Conservation (phyloP, 2,113 vertebrate species). For the Microcebus jonahi region DNA sequence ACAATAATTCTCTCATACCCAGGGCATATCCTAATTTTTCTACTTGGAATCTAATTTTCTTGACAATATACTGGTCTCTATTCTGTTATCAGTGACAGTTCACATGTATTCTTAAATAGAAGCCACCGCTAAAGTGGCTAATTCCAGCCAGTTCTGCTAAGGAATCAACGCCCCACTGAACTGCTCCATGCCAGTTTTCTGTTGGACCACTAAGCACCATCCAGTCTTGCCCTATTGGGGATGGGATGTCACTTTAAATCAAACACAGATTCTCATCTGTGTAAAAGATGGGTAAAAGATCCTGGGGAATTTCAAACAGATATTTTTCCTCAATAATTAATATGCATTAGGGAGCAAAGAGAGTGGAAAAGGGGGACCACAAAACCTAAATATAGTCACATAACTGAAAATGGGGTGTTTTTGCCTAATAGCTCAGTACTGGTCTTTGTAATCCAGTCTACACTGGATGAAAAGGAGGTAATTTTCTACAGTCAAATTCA, state of each 20-base stretch:
- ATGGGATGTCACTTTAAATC: background rate
- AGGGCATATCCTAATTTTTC: background rate
- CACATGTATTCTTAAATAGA: background rate
- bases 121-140: background rate
- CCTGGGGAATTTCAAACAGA: background rate
- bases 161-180: background rate
- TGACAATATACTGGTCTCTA: background rate
- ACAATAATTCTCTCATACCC: background rate
- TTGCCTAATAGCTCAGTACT: background rate
- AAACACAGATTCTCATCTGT: background rate
- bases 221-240: background rate
- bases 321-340: background rate
- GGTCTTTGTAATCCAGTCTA: background rate
- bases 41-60: constrained; percentile 25
- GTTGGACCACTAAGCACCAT: background rate
- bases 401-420: background rate
- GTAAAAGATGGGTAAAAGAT: background rate
- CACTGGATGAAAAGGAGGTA: background rate
- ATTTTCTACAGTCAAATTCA: constrained; percentile 19
- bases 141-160: background rate
- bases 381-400: background rate
- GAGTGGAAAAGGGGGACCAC: background rate
- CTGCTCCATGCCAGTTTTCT: background rate
- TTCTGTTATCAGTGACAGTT: background rate
- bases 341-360: background rate